Conservation (phyloP, 2,113 vertebrate species). For the Elaphurus davidianus region DNA sequence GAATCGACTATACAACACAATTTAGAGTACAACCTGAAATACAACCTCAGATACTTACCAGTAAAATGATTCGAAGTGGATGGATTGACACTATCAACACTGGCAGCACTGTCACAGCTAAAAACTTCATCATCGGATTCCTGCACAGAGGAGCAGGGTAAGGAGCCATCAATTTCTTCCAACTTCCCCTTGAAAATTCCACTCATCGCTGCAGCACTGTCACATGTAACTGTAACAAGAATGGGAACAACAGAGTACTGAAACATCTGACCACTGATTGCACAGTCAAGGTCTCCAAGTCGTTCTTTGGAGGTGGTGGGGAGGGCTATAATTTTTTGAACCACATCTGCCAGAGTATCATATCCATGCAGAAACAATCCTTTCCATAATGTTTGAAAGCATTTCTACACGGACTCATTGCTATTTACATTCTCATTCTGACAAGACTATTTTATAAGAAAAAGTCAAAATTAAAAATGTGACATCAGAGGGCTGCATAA, state of each 20-base stretch:
- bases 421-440: constrained; percentile 11
- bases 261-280: constrained; percentile 70
- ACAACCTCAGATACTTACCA: constrained; percentile 84
- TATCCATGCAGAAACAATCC: constrained; percentile 6
- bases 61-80: constrained; percentile 90
- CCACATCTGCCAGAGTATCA: background rate
- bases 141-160: constrained; percentile 90
- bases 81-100: constrained; percentile 93
- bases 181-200: constrained; percentile 95
- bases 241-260: constrained; percentile 31
- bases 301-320: background rate
- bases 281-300: constrained; percentile 77
- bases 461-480: constrained; percentile 40
- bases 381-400: constrained; percentile 10
- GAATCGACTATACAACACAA: background rate
- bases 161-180: constrained; percentile 93
- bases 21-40: background rate
- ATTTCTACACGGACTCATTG: background rate
- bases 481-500: background rate
- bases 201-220: constrained; percentile 85
- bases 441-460: background rate
- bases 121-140: constrained; percentile 96
- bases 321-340: background rate
- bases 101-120: constrained; percentile 94
- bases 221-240: constrained; percentile 79